Evolutionary conservation across 2,888 invertebrate species (phyloP).

Genomic region (Diogma glabrata): DNA sequence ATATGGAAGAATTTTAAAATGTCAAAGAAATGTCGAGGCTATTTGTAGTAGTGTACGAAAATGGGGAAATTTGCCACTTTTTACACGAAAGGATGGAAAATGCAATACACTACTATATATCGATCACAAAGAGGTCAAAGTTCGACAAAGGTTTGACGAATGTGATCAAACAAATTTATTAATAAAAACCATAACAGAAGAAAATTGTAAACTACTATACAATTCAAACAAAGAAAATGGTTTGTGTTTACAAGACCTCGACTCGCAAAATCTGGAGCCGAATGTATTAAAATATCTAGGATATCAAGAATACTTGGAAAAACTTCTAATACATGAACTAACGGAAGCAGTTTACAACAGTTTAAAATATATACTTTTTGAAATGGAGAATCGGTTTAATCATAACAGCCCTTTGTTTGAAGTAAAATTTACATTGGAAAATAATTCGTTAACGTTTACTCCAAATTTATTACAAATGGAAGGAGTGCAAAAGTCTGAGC

Average conservation of each 20-base stretch:
- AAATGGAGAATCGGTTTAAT: constrained; percentile 30
- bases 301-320: not conserved
- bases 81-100: constrained; percentile 57
- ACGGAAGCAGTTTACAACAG: constrained; percentile 17
- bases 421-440: constrained; percentile 58
- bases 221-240: too few species aligned
- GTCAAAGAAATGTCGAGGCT: constrained; percentile 52
- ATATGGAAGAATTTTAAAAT: constrained; percentile 52
- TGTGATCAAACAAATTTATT: constrained; percentile 43
- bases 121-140: constrained; percentile 23
- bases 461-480: too few species aligned
- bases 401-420: constrained; percentile 56
- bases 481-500: not conserved
- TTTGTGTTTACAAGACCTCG: too few species aligned
- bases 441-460: constrained; percentile 55
- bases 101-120: constrained; percentile 44
- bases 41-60: constrained; percentile 45
- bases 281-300: not conserved
- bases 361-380: constrained; percentile 27
- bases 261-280: not conserved
- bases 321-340: not conserved
- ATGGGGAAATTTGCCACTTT: constrained; percentile 67
- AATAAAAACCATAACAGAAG: constrained; percentile 44
- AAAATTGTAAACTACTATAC: constrained; percentile 59
- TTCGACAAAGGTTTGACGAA: constrained; percentile 26